A percentile compares a stretch with the other conserved stretches of the same genome.
Evolutionary conservation across 2,113 vertebrate species (phyloP).

Genomic region (Enhydra lutris): DNA sequence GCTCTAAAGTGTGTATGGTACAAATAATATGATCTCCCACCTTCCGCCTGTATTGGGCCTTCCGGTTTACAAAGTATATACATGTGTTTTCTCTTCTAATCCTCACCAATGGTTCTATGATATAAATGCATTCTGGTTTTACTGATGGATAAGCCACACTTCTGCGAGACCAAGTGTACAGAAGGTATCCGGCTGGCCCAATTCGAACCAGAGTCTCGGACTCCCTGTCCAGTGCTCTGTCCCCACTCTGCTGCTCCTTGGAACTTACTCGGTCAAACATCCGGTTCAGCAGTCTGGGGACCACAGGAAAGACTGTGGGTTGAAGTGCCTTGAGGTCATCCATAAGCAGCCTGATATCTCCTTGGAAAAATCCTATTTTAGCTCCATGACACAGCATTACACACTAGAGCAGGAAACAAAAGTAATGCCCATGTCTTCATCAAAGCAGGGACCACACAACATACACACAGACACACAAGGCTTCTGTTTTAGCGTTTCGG

Average conservation of each 20-base stretch:
- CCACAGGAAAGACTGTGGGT: conserved; percentile 96
- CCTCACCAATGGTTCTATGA: background rate
- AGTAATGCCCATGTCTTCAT: background rate
- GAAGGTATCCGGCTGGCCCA: accelerated
- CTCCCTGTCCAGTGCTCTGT: background rate
- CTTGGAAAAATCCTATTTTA: conserved; percentile 97
- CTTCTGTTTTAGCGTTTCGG: background rate
- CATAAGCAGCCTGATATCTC: conserved; percentile 97
- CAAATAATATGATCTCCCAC: background rate
- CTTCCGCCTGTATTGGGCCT: no score
- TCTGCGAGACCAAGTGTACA: background rate
- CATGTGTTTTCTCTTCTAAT: background rate
- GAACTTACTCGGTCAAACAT: conserved; percentile 96
- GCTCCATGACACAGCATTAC: conserved; percentile 92
- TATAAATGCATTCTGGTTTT: background rate
- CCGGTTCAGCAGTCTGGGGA: conserved; percentile 95
- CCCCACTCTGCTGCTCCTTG: accelerated
- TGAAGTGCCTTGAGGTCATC: conserved; percentile 94
- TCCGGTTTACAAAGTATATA: background rate
- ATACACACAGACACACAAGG: background rate
- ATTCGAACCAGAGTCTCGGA: accelerated
- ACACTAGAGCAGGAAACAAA: conserved; percentile 78
- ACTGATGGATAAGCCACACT: background rate
- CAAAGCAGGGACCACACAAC: background rate
- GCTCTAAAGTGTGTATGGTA: background rate